These are phyloP conservation scores for Daubentonia madagascariensis DNA, from an alignment of 2,113 vertebrate genomes.

Conservation along the genomic window DNA sequence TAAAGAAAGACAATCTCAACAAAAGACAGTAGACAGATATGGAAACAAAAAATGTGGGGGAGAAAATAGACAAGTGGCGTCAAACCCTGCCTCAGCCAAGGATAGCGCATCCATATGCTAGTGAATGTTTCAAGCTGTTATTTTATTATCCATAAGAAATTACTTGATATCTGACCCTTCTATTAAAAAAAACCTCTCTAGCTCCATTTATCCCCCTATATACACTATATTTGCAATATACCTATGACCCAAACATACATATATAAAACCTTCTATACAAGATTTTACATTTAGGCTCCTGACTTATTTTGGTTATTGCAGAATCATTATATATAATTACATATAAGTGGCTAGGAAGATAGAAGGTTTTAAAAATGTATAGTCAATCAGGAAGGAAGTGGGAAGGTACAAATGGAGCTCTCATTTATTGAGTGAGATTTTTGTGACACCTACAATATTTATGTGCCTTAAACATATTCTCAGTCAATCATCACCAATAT, in stretches of 20 bases:
- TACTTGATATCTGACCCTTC: background rate
- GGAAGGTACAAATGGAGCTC: background rate
- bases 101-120: background rate
- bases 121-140: background rate
- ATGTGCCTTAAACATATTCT: background rate
- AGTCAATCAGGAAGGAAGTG: background rate
- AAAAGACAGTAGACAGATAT: background rate
- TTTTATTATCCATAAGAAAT: slow-evolving; percentile 1
- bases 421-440: background rate
- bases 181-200: background rate
- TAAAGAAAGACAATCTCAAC: background rate
- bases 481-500: background rate
- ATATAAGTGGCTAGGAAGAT: background rate
- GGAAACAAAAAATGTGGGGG: background rate
- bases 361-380: background rate
- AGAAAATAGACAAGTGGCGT: background rate
- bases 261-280: background rate
- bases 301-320: background rate
- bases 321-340: background rate
- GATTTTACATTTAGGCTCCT: background rate
- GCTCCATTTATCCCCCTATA: background rate
- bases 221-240: background rate
- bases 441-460: background rate
- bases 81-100: background rate
- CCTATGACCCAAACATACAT: background rate